Conservation (phyloP, 2,113 vertebrate genomes). For the Sterrhoptilus dennistouni region DNA sequence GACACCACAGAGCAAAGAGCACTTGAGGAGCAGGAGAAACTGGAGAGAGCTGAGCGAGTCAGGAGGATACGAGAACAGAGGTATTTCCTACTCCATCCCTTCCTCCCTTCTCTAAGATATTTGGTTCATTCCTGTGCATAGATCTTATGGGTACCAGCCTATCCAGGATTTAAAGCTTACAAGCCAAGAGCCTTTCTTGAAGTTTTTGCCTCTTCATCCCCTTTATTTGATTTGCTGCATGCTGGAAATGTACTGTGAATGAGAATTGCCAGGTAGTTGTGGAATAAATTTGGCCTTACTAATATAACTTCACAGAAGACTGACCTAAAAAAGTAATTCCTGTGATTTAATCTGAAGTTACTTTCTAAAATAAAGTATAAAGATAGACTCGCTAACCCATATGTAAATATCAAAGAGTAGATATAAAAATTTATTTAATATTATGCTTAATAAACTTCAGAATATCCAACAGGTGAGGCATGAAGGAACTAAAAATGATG, state of each 20-base stretch:
- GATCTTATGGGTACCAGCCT: not conserved
- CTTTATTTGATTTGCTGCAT: not conserved
- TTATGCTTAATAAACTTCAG: not conserved
- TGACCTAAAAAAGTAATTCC: not conserved
- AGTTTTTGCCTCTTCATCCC: not conserved
- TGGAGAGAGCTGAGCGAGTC: constrained; percentile 88
- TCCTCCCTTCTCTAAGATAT: not conserved
- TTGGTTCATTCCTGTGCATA: not conserved
- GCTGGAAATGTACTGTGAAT: not conserved
- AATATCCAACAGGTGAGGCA: not conserved
- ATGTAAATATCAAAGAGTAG: not conserved
- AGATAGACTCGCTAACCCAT: not conserved
- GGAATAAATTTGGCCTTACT: not conserved
- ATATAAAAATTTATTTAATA: not conserved
- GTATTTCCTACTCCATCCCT: constrained; percentile 56
- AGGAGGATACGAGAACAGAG: constrained; percentile 86
- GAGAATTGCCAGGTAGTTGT: not conserved
- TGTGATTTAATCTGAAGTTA: not conserved
- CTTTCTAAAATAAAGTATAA: not conserved
- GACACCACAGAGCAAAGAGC: constrained; percentile 89
- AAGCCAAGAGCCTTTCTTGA: not conserved
- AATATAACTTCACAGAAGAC: not conserved
- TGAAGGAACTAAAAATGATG: not conserved
- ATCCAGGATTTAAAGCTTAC: not conserved
- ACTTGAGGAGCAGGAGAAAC: constrained; percentile 88